Evolutionary conservation across 2,113 vertebrate genomes (phyloP).

Genomic region (Buteo buteo): DNA sequence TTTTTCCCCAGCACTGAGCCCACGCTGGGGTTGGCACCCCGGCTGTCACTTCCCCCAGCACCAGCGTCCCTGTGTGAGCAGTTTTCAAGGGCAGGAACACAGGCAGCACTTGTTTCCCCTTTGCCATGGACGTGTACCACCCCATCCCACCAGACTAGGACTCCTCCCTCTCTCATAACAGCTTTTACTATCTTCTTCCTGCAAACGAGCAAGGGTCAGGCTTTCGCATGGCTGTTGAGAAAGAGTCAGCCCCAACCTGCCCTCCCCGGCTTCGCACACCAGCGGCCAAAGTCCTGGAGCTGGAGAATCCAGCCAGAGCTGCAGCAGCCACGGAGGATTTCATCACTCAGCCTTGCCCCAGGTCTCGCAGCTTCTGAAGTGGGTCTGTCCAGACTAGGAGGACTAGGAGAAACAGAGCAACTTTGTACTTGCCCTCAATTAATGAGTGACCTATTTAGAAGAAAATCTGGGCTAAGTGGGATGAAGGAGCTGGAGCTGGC

Average conservation of each 20-base stretch:
- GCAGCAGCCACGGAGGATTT: not conserved
- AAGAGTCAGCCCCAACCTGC: not conserved
- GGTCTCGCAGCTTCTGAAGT: not conserved
- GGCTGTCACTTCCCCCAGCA: not conserved
- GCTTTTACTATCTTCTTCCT: not conserved
- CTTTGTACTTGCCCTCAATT: conserved; percentile 41
- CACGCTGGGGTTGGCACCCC: too few relatives aligned
- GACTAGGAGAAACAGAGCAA: conserved; percentile 17
- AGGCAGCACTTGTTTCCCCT: accelerated
- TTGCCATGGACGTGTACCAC: accelerated
- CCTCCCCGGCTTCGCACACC: not conserved
- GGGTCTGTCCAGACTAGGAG: not conserved
- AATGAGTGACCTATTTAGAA: conserved; percentile 17
- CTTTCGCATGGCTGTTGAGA: not conserved
- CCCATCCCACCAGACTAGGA: accelerated
- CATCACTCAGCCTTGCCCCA: not conserved
- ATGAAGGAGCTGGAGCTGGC: not conserved
- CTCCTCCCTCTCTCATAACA: not conserved
- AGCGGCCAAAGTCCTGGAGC: not conserved
- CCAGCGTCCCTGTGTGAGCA: accelerated
- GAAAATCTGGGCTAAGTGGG: conserved; percentile 47
- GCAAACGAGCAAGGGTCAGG: not conserved
- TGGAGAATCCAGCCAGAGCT: not conserved
- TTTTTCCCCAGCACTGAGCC: not conserved
- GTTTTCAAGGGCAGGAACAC: not conserved